Evolutionary conservation across 2,888 invertebrate genomes (phyloP).

Genomic region (Kryphioiulus occultus): DNA sequence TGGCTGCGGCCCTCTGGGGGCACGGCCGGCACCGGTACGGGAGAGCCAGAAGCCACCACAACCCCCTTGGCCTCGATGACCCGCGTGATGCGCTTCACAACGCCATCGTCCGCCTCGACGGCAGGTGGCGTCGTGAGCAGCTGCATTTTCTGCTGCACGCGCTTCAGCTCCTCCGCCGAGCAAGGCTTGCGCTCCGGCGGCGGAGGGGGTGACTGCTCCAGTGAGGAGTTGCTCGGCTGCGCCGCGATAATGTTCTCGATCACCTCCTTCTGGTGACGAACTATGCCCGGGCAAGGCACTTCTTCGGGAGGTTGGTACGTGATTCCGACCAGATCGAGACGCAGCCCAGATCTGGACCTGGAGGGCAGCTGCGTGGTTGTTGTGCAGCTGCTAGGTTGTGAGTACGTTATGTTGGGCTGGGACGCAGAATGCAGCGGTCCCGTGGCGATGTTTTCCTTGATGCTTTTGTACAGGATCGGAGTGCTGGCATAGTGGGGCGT

Average conservation of each 20-base stretch:
- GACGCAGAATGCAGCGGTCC: slow-evolving; percentile 49
- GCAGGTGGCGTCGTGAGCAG: background rate
- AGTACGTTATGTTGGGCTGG: slow-evolving; percentile 53
- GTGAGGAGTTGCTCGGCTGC: background rate
- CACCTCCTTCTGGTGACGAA: slow-evolving; percentile 55
- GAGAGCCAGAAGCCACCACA: slow-evolving; percentile 59
- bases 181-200: slow-evolving; percentile 39
- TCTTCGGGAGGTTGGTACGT: slow-evolving; percentile 41
- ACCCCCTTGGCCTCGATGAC: slow-evolving; percentile 83
- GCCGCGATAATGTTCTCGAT: slow-evolving; percentile 53
- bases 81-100: slow-evolving; percentile 84
- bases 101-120: slow-evolving; percentile 57
- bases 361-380: background rate
- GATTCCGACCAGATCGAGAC: slow-evolving; percentile 42
- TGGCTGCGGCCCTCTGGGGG: slow-evolving; percentile 39
- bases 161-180: slow-evolving; percentile 49
- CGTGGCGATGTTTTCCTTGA: slow-evolving; percentile 53
- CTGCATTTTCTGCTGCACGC: slow-evolving; percentile 39
- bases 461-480: slow-evolving; percentile 58
- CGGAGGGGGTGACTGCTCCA: background rate
- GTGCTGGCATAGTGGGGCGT: slow-evolving; percentile 60
- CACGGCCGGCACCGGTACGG: slow-evolving; percentile 55
- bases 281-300: slow-evolving; percentile 55
- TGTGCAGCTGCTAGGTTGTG: background rate
- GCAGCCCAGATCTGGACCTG: slow-evolving; percentile 8